A percentile compares a stretch with the other conserved stretches of the same genome.
Conservation (phyloP, 2,113 vertebrate genomes). For the Gnathonemus echidnorhynchus region DNA sequence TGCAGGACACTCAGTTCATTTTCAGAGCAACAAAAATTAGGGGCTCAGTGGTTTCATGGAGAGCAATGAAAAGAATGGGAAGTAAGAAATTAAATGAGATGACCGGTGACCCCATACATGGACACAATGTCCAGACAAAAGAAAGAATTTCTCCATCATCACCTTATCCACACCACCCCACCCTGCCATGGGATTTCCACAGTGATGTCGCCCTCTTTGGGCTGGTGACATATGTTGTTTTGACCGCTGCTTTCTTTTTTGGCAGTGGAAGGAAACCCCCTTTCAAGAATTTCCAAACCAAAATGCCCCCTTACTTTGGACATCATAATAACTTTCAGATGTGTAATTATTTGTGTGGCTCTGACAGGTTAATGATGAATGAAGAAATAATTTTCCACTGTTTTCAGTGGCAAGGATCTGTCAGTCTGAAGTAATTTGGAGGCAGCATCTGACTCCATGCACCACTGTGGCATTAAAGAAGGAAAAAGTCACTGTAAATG, state of each 20-base stretch:
- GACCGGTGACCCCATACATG: not conserved
- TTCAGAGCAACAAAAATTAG: not conserved
- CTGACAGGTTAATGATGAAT: not conserved
- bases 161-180: not conserved
- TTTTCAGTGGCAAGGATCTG: not conserved
- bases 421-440: not conserved
- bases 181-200: not conserved
- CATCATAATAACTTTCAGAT: constrained; percentile 8
- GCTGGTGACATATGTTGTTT: not conserved
- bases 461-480: not conserved
- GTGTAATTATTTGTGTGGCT: not conserved
- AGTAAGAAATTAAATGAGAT: not conserved
- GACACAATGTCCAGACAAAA: not conserved
- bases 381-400: not conserved
- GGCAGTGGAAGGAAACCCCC: constrained; percentile 3
- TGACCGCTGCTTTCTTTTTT: not conserved
- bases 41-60: not conserved
- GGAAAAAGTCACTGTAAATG: not conserved
- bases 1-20: not conserved
- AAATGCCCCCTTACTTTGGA: not conserved
- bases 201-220: not conserved
- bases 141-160: not conserved
- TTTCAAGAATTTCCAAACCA: constrained; percentile 13
- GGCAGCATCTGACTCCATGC: not conserved
- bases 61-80: not conserved